Evolutionary conservation across 1,140 invertebrate genomes (phyloP), one percentile per base, ranked within the genome.

Genomic region (Saccostrea glomerata): DNA sequence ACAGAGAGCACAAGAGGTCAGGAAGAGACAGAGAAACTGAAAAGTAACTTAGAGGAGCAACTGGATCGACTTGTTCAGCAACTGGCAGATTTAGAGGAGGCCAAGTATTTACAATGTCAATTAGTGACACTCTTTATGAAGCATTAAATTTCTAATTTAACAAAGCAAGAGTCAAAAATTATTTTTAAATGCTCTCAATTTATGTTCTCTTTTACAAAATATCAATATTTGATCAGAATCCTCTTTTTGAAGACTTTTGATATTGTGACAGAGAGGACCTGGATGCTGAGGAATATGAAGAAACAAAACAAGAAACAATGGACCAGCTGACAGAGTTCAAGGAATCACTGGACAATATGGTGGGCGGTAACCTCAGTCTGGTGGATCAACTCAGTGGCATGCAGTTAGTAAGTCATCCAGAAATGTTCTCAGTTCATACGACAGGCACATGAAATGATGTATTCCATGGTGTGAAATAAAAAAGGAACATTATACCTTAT

Each of bases 271-370:
- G 97, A 93, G 95, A 96, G 92, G 96, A 97, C 36, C 91, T 98
- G 60, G 96, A 97, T 15, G 91, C 92, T 15, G 95, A 96, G 66
- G 97, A 97, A 93, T 98, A 97, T 95, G 96, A 97, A 89, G 97
- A 97, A 94, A 96, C 96, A 23, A 97, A 96, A 94, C 94, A 96
- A 90, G 97, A 97, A 89, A 97, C 97, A 0, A 95, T 97, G 90
- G 97, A 97, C 89, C 97, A 97, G 92, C 93, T 98, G 25, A 96
- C 96, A 92, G 97, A 97, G 94, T 96, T 98, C 89, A 97, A 97
- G 92, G 95, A 96, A 58, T 97, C 96, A 83, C 93, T 98, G 36
- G 95, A 95, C 83, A 96, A 97, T 94, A 96, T 98, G 93, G 86
- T 94, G 85, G 92, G 92, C 87, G 97, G 97, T 47, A 96, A 97